These are phyloP conservation scores for Acrocyrtus sp. DNA, from an alignment of 2,888 invertebrate species.

Conservation along the genomic window DNA sequence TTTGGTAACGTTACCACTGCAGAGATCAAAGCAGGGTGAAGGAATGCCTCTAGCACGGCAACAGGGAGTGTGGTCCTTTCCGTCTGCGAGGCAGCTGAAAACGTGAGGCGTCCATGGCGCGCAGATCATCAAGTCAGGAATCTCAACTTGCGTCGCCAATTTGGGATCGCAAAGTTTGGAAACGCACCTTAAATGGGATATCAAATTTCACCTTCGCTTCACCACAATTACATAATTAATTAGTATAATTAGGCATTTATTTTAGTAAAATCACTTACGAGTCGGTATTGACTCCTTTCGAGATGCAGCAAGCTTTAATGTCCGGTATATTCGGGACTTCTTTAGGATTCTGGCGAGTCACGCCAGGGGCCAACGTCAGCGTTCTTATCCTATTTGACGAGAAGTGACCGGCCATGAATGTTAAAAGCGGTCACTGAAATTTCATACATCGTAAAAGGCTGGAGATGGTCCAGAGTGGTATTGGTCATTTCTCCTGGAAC, in stretches of 20 bases:
- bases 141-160: conserved; percentile 70
- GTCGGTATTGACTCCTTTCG: conserved; percentile 78
- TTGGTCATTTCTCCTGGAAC: conserved; percentile 73
- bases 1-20: conserved; percentile 81
- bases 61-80: conserved; percentile 82
- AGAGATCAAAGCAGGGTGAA: conserved; percentile 78
- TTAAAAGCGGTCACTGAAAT: conserved; percentile 79
- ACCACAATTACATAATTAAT: background rate
- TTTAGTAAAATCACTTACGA: conserved; percentile 67
- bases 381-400: conserved; percentile 79
- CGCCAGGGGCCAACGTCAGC: conserved; percentile 75
- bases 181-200: conserved; percentile 70
- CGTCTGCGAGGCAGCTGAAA: conserved; percentile 82
- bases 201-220: background rate
- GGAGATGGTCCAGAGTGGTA: conserved; percentile 73
- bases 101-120: conserved; percentile 87
- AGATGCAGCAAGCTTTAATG: conserved; percentile 77
- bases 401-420: conserved; percentile 79
- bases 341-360: conserved; percentile 68
- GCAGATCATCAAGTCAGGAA: conserved; percentile 88
- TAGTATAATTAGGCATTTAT: background rate
- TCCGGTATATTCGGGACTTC: conserved; percentile 78
- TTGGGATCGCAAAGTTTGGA: conserved; percentile 84
- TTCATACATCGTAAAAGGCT: conserved; percentile 86
- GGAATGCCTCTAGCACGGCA: conserved; percentile 81